Evolutionary conservation across 2,888 invertebrate genomes (phyloP).

Genomic region (Agrotis clavis): DNA sequence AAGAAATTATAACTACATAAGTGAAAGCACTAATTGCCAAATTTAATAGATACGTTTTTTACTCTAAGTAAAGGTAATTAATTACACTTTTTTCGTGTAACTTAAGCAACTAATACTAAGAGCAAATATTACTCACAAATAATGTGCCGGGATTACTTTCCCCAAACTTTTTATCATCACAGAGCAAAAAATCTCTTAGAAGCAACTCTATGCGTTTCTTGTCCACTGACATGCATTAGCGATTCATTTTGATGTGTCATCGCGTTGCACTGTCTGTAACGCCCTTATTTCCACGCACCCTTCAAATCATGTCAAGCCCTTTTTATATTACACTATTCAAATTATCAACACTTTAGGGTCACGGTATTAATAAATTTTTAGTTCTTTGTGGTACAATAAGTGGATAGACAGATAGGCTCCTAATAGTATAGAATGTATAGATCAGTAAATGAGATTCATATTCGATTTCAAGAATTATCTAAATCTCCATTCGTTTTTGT

Average conservation of each 20-base stretch:
- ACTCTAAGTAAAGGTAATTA: conserved; percentile 6
- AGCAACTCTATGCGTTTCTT: conserved; percentile 63
- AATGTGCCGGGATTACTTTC: conserved; percentile 26
- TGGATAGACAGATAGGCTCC: conserved; percentile 19
- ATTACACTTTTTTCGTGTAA: conserved; percentile 1
- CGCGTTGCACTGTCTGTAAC: conserved; percentile 73
- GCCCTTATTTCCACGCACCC: conserved; percentile 72
- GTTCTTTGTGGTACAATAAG: conserved; percentile 41
- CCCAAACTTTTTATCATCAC: conserved; percentile 5
- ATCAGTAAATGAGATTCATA: neutral
- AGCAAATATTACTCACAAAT: neutral
- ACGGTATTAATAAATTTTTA: conserved; percentile 61
- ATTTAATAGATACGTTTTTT: conserved; percentile 38
- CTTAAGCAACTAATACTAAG: neutral
- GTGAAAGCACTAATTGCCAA: conserved; percentile 45
- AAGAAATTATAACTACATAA: conserved; percentile 17
- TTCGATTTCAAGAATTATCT: conserved; percentile 6
- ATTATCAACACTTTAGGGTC: conserved; percentile 76
- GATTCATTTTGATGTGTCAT: conserved; percentile 90
- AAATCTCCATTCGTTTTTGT: neutral
- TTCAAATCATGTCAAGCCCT: conserved; percentile 77
- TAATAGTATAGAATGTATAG: conserved; percentile 22
- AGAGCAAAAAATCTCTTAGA: neutral
- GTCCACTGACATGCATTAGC: conserved; percentile 80
- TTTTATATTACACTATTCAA: conserved; percentile 81